Evolutionary conservation across 2,888 invertebrate species (phyloP).

Genomic region (Agrilus mali): DNA sequence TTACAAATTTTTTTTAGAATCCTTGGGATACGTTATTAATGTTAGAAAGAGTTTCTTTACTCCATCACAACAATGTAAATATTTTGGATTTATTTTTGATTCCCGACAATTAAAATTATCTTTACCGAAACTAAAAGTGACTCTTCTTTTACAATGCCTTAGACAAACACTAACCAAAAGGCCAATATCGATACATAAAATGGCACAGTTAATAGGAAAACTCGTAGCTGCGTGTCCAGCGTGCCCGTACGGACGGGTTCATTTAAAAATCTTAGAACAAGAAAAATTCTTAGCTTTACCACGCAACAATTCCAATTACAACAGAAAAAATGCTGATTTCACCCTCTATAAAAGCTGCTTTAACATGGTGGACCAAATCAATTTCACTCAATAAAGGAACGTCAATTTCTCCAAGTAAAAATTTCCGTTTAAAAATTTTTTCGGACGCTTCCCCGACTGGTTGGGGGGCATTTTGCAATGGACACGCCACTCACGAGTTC

Average conservation of each 20-base stretch:
- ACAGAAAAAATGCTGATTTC: slow-evolving; percentile 1
- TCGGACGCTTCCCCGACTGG: no score
- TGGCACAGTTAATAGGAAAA: slow-evolving; percentile 9
- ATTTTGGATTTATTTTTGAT: slow-evolving; percentile 13
- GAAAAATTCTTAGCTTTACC: slow-evolving; percentile 8
- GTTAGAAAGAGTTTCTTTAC: slow-evolving; percentile 10
- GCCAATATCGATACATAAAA: slow-evolving; percentile 4
- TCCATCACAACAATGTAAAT: slow-evolving; percentile 10
- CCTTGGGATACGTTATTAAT: slow-evolving; percentile 14
- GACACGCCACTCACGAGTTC: no score
- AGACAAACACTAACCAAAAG: neutral
- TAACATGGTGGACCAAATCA: slow-evolving; percentile 8
- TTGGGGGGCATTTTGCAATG: no score
- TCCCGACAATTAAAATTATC: neutral
- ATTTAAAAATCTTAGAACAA: slow-evolving; percentile 9
- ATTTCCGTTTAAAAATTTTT: no score
- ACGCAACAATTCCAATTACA: slow-evolving; percentile 6
- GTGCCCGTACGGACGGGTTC: slow-evolving; percentile 9
- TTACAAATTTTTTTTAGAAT: slow-evolving; percentile 8
- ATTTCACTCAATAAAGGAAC: slow-evolving; percentile 3
- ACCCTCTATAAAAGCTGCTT: slow-evolving; percentile 5
- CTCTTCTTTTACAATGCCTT: no score
- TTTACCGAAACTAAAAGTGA: neutral
- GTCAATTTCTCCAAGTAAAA: no score
- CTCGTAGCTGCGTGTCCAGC: slow-evolving; percentile 11